phyloP scores from a whole-genome alignment of 2,888 invertebrate species.

The Dasypogon diadema region DNA sequence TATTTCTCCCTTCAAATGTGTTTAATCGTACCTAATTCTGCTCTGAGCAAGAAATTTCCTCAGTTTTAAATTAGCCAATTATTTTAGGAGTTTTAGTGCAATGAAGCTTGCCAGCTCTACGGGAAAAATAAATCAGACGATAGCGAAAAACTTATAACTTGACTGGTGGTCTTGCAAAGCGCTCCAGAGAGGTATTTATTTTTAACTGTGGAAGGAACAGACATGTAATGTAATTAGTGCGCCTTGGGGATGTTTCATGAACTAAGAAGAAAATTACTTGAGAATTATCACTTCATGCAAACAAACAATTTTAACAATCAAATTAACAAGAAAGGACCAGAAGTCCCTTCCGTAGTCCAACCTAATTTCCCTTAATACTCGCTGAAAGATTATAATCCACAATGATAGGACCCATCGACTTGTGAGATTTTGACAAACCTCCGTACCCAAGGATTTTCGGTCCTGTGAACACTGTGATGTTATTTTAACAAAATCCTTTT shows the following conservation, averaged over 20 bases:
- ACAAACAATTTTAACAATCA: not conserved
- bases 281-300: not conserved
- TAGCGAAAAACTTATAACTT: too few relatives aligned
- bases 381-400: not conserved
- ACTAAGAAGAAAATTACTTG: not conserved
- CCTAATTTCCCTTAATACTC: not conserved
- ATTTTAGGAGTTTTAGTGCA: not conserved
- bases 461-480: not conserved
- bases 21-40: conserved; percentile 9
- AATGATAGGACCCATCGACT: not conserved
- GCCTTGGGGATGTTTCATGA: too few relatives aligned
- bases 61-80: not conserved
- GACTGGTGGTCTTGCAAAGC: too few relatives aligned
- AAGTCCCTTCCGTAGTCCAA: not conserved
- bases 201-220: too few relatives aligned
- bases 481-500: not conserved
- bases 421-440: not conserved
- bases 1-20: conserved; percentile 17
- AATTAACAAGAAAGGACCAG: not conserved
- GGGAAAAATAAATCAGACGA: too few relatives aligned
- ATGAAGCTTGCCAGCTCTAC: too few relatives aligned
- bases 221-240: too few relatives aligned
- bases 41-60: not conserved
- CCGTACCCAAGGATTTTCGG: not conserved
- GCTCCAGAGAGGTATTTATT: too few relatives aligned